Evolutionary conservation across 2,113 vertebrate genomes (phyloP).

Genomic region (Machaerirhynchus nigripectus): DNA sequence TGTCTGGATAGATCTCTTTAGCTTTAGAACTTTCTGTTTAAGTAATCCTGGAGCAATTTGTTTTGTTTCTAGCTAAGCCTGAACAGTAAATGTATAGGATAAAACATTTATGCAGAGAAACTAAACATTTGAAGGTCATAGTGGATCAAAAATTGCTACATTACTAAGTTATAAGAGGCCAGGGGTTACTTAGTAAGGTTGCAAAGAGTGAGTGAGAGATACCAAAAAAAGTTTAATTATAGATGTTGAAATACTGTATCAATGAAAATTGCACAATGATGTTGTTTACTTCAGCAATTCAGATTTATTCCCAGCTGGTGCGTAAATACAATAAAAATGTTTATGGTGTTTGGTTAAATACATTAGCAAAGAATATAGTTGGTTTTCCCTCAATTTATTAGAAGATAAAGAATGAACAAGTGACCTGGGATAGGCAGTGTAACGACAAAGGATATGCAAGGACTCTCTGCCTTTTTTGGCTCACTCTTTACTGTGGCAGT

Average conservation of each 20-base stretch:
- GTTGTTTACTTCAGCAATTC: neutral
- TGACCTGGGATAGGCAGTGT: fast-evolving
- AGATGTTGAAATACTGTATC: neutral
- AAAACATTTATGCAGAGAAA: neutral
- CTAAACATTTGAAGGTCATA: neutral
- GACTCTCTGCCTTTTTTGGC: neutral
- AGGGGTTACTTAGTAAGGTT: neutral
- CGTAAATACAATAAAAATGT: neutral
- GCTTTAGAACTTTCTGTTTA: neutral
- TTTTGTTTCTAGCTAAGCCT: neutral
- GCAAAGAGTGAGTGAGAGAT: neutral
- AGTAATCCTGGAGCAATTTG: neutral
- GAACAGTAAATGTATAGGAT: neutral
- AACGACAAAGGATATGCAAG: neutral
- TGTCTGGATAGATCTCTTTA: neutral
- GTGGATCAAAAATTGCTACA: neutral
- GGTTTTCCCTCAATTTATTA: neutral
- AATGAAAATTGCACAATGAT: neutral
- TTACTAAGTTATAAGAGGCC: neutral
- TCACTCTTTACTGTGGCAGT: neutral
- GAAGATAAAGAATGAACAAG: neutral
- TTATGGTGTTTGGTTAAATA: neutral
- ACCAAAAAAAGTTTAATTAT: neutral
- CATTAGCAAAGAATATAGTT: neutral
- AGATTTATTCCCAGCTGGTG: neutral